phyloP scores from a whole-genome alignment of 2,888 invertebrate genomes.

The Melikaiella ostensackeni region DNA sequence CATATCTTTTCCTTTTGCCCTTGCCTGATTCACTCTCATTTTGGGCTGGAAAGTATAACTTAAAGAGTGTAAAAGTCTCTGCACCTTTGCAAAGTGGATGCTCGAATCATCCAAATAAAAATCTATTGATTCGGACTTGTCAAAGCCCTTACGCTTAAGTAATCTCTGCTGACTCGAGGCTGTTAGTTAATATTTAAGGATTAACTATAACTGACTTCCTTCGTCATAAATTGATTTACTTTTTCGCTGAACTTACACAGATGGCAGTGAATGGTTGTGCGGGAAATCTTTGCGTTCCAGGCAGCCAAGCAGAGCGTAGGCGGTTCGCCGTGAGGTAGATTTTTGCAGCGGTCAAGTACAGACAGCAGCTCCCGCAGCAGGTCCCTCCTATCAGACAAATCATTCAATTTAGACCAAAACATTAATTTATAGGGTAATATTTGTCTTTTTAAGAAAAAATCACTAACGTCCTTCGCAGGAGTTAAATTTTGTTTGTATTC shows the following conservation, averaged over 20 bases:
- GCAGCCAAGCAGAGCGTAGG: slow-evolving; percentile 70
- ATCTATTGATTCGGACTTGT: slow-evolving; percentile 4
- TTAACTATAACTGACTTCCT: slow-evolving; percentile 13
- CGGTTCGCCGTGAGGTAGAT: slow-evolving; percentile 65
- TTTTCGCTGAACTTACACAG: slow-evolving; percentile 66
- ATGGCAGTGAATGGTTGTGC: slow-evolving; percentile 73
- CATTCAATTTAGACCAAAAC: slow-evolving; percentile 10
- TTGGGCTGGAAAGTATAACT: slow-evolving; percentile 1
- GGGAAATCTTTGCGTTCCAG: slow-evolving; percentile 71
- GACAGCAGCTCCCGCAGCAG: slow-evolving; percentile 56
- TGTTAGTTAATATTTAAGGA: slow-evolving; percentile 8
- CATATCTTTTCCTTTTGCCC: neutral
- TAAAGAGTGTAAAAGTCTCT: slow-evolving; percentile 23
- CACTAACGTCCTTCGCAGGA: slow-evolving; percentile 71
- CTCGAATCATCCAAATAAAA: slow-evolving; percentile 8
- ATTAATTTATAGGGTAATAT: neutral
- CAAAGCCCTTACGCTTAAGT: slow-evolving; percentile 8
- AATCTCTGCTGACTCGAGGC: slow-evolving; percentile 14
- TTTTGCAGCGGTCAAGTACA: slow-evolving; percentile 73
- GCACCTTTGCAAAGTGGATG: neutral
- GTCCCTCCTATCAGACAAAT: slow-evolving; percentile 27
- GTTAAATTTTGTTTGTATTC: slow-evolving; percentile 72
- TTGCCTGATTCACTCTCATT: neutral
- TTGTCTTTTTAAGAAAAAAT: slow-evolving; percentile 40
- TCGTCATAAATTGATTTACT: slow-evolving; percentile 12